A percentile compares a stretch with the other conserved stretches of the same genome.
These are phyloP conservation scores for Ormyrus nitidulus DNA, from an alignment of 2,888 invertebrate species.

Conservation along the genomic window DNA sequence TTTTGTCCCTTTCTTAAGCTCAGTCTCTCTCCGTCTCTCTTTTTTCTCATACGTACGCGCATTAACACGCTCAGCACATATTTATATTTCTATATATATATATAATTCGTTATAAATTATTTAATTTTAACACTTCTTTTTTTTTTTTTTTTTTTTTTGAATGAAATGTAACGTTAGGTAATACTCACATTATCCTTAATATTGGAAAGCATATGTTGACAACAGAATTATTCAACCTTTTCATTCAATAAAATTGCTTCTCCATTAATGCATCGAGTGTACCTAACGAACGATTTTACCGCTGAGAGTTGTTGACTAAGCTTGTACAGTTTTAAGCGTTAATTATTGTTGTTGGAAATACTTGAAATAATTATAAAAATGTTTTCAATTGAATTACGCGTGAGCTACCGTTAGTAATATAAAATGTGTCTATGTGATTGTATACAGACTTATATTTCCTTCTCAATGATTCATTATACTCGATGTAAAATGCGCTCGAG, in stretches of 20 bases:
- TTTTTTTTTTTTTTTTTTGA: slow-evolving; percentile 62
- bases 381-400: slow-evolving; percentile 54
- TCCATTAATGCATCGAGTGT: slow-evolving; percentile 57
- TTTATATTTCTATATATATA: slow-evolving; percentile 54
- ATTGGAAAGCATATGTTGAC: slow-evolving; percentile 32
- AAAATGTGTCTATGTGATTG: slow-evolving; percentile 64
- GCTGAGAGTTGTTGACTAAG: slow-evolving; percentile 71
- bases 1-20: slow-evolving; percentile 54
- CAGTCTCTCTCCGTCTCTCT: slow-evolving; percentile 52
- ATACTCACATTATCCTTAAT: slow-evolving; percentile 40
- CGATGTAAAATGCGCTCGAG: slow-evolving; percentile 34
- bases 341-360: slow-evolving; percentile 66
- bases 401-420: slow-evolving; percentile 60
- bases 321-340: slow-evolving; percentile 70
- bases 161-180: slow-evolving; percentile 63
- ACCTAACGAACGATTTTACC: slow-evolving; percentile 72
- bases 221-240: slow-evolving; percentile 41
- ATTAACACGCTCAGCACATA: slow-evolving; percentile 57
- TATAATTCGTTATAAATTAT: slow-evolving; percentile 67
- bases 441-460: slow-evolving; percentile 57
- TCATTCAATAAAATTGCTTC: slow-evolving; percentile 25
- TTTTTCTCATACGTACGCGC: slow-evolving; percentile 55
- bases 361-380: slow-evolving; percentile 55
- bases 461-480: slow-evolving; percentile 58
- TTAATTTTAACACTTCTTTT: slow-evolving; percentile 67